These are phyloP conservation scores for Pan paniscus DNA, from an alignment of 2,113 vertebrate species.

Conservation along the genomic window DNA sequence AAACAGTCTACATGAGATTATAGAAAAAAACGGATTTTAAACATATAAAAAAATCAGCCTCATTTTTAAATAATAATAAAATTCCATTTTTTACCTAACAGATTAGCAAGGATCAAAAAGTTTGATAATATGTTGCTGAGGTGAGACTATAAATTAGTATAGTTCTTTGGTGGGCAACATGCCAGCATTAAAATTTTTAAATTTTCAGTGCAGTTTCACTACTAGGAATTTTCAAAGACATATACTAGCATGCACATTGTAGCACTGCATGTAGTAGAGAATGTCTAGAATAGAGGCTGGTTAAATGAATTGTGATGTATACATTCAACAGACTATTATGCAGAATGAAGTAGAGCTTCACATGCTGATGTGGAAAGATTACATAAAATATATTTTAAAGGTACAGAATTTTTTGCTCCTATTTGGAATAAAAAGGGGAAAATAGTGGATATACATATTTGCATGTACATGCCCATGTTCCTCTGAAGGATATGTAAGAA, in stretches of 20 bases:
- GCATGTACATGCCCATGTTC: neutral
- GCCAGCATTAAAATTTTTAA: neutral
- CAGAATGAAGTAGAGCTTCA: neutral
- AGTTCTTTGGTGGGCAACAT: neutral
- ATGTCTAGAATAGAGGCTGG: neutral
- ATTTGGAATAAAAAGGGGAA: neutral
- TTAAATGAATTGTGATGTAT: neutral
- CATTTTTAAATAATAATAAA: constrained; percentile 41
- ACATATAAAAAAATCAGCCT: neutral
- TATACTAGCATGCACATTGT: neutral
- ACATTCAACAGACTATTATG: neutral
- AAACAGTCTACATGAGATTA: neutral
- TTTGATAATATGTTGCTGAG: neutral
- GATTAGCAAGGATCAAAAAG: neutral
- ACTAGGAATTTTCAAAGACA: neutral
- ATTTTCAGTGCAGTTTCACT: neutral
- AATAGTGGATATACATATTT: neutral
- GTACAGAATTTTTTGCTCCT: neutral
- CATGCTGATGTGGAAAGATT: neutral
- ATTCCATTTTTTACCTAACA: neutral
- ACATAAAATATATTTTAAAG: neutral
- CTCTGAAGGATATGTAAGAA: neutral
- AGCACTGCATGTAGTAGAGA: neutral
- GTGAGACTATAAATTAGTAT: neutral
- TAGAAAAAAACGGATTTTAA: neutral